A percentile compares a stretch with the other conserved stretches of the same genome.
Evolutionary conservation across 2,888 invertebrate species (phyloP).

Genomic region (Linnaemya tessellans): DNA sequence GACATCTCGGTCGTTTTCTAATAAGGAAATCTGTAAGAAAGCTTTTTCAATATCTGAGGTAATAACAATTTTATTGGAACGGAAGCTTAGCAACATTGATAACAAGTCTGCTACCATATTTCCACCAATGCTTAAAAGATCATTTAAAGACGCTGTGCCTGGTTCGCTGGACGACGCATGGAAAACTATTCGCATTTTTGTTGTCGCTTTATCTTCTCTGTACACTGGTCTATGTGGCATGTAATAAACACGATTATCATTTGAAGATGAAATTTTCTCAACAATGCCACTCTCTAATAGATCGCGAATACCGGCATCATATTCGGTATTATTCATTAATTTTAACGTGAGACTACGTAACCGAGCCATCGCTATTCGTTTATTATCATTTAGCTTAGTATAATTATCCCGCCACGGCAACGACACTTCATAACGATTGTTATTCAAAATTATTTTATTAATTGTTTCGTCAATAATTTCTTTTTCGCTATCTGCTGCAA

Average conservation of each 20-base stretch:
- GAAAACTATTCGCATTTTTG: constrained; percentile 52
- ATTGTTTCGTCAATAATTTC: constrained; percentile 36
- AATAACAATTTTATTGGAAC: constrained; percentile 68
- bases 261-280: constrained; percentile 39
- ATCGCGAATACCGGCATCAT: constrained; percentile 57
- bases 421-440: constrained; percentile 51
- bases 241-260: constrained; percentile 38
- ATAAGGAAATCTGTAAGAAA: constrained; percentile 67
- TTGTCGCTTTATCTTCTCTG: constrained; percentile 50
- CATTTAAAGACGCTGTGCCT: constrained; percentile 60
- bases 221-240: constrained; percentile 66
- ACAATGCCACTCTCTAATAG: constrained; percentile 31
- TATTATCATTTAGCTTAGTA: constrained; percentile 50
- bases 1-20: constrained; percentile 61
- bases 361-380: constrained; percentile 38
- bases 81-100: constrained; percentile 65
- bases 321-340: constrained; percentile 52
- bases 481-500: too few species aligned
- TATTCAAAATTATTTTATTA: constrained; percentile 31
- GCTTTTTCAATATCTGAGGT: constrained; percentile 71
- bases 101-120: constrained; percentile 67
- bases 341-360: constrained; percentile 43
- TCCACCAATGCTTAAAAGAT: constrained; percentile 60
- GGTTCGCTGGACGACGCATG: constrained; percentile 61
- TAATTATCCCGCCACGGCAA: constrained; percentile 47